Percentiles rank a stretch among this genome's conserved stretches.
Conservation (phyloP, 2,797 vertebrate species). For the Myotis findleyi region DNA sequence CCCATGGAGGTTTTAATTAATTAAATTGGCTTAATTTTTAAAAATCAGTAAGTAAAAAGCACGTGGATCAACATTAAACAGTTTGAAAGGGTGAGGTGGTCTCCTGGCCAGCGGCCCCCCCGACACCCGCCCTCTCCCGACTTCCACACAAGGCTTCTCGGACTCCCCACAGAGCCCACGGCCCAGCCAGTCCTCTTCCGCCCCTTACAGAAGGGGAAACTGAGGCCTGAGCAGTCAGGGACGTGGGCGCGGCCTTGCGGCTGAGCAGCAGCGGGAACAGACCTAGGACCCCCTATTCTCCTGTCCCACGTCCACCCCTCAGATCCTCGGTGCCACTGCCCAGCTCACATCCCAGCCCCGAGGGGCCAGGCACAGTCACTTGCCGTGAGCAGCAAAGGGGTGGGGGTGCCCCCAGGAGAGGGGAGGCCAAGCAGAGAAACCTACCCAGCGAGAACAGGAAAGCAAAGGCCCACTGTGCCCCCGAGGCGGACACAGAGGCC, state of each 20-base stretch:
- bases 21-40: neutral
- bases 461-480: accelerated
- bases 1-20: neutral
- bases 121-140: neutral
- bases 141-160: neutral
- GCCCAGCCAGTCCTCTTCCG: neutral
- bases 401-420: neutral
- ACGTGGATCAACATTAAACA: neutral
- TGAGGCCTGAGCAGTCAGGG: neutral
- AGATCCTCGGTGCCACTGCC: accelerated
- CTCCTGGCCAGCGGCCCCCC: neutral
- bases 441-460: accelerated
- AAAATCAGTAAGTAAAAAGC: neutral
- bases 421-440: neutral
- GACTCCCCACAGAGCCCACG: neutral
- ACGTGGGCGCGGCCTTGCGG: accelerated
- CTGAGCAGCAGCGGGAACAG: too few species aligned
- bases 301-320: too few species aligned
- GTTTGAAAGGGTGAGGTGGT: neutral
- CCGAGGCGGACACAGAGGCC: neutral
- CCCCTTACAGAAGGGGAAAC: neutral
- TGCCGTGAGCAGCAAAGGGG: neutral
- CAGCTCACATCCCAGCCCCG: neutral
- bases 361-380: neutral
- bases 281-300: accelerated